Percentiles rank a stretch among this genome's conserved stretches.
Conservation (phyloP, 2,888 invertebrate genomes). For the Polydrusus cervinus region DNA sequence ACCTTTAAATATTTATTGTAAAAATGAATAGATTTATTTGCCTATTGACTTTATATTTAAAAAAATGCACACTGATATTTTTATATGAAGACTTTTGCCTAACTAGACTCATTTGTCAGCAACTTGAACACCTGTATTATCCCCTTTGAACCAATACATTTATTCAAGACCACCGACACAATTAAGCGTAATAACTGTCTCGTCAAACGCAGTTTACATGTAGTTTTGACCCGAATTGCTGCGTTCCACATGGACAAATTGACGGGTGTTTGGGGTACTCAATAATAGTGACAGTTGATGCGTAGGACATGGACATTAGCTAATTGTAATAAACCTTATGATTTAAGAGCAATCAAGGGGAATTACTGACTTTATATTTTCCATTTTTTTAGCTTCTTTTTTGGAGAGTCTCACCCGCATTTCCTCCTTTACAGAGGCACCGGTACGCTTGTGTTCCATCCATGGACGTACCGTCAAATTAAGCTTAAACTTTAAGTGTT, state of each 20-base stretch:
- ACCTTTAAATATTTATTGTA: conserved; percentile 1
- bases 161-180: conserved; percentile 16
- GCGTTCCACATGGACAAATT: conserved; percentile 16
- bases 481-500: too few relatives aligned
- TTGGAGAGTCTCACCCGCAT: too few relatives aligned
- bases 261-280: neutral
- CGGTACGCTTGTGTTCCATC: too few relatives aligned
- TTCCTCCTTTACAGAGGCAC: too few relatives aligned
- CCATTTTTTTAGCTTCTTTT: neutral
- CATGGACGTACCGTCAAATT: too few relatives aligned
- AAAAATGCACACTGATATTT: too few relatives aligned
- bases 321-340: too few relatives aligned
- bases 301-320: neutral
- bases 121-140: too few relatives aligned
- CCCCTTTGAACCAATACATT: conserved; percentile 5
- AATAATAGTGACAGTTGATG: neutral
- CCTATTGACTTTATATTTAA: too few relatives aligned
- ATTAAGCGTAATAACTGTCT: conserved; percentile 31
- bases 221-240: conserved; percentile 2
- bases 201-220: conserved; percentile 29
- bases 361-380: neutral
- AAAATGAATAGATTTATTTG: too few relatives aligned
- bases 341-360: neutral
- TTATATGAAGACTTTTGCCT: too few relatives aligned
- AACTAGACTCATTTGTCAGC: too few relatives aligned